Evolutionary conservation across 2,113 vertebrate genomes (phyloP).

Genomic region (Peromyscus maniculatus): DNA sequence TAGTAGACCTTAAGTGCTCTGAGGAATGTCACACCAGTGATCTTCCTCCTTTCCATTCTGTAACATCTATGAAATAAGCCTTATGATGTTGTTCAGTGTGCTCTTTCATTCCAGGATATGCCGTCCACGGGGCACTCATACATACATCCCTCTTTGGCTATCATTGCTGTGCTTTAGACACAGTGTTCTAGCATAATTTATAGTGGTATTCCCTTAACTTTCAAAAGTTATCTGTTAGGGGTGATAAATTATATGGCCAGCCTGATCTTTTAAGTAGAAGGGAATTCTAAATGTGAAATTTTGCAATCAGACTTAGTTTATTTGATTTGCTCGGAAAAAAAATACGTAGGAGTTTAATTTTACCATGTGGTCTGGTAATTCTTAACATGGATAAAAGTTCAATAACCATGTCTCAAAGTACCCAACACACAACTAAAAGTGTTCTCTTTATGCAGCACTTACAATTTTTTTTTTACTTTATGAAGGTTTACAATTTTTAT

Average conservation of each 20-base stretch:
- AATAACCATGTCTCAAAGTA: not conserved
- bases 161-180: not conserved
- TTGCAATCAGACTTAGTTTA: not conserved
- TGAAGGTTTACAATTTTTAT: not conserved
- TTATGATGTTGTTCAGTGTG: not conserved
- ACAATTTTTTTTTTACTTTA: not conserved
- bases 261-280: not conserved
- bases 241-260: not conserved
- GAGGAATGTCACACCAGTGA: not conserved
- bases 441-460: not conserved
- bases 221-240: not conserved
- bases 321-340: not conserved
- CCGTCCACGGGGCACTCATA: not conserved
- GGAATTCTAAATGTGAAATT: not conserved
- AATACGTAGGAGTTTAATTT: not conserved
- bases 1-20: not conserved
- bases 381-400: not conserved
- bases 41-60: not conserved
- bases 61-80: not conserved
- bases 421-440: not conserved
- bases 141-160: not conserved
- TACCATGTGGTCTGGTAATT: not conserved
- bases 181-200: not conserved
- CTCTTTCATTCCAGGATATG: not conserved
- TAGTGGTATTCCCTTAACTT: not conserved